Evolutionary conservation across 2,113 vertebrate species (phyloP).

Genomic region (Oryzias melastigma): DNA sequence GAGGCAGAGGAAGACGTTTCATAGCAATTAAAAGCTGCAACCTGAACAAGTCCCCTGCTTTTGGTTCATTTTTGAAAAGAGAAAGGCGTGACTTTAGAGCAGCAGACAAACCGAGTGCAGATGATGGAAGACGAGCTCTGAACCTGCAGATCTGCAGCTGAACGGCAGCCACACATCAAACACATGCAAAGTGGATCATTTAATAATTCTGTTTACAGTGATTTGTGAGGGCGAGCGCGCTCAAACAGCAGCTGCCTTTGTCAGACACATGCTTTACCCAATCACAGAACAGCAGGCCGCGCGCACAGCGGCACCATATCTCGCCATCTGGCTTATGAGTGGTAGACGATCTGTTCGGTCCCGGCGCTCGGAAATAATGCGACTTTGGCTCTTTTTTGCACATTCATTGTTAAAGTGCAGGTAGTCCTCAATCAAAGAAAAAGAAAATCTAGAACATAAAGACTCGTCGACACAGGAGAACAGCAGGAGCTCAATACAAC

Average conservation of each 20-base stretch:
- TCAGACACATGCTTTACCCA: constrained; percentile 70
- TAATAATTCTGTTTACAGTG: constrained; percentile 62
- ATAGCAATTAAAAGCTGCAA: too few species aligned
- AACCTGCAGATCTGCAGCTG: not conserved
- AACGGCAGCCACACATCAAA: constrained; percentile 20
- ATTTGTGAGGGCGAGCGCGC: constrained; percentile 50
- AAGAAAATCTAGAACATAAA: not conserved
- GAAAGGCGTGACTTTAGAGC: constrained; percentile 2
- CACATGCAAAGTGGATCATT: constrained; percentile 50
- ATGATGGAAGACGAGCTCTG: not conserved
- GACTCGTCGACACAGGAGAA: not conserved
- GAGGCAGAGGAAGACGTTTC: too few species aligned
- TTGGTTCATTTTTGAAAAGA: too few species aligned
- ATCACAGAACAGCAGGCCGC: constrained; percentile 65
- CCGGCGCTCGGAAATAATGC: constrained; percentile 14
- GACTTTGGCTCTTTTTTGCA: not conserved
- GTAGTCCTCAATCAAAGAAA: not conserved
- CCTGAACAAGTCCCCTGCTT: too few species aligned
- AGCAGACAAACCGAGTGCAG: constrained; percentile 3
- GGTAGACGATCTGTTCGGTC: constrained; percentile 49
- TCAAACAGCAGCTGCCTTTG: constrained; percentile 63
- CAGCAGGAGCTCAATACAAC: too few species aligned
- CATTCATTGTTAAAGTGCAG: not conserved
- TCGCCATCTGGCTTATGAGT: constrained; percentile 71
- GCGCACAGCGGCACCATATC: constrained; percentile 59